phyloP scores from a whole-genome alignment of 2,888 invertebrate genomes.

The Pseudococcus longispinus region DNA sequence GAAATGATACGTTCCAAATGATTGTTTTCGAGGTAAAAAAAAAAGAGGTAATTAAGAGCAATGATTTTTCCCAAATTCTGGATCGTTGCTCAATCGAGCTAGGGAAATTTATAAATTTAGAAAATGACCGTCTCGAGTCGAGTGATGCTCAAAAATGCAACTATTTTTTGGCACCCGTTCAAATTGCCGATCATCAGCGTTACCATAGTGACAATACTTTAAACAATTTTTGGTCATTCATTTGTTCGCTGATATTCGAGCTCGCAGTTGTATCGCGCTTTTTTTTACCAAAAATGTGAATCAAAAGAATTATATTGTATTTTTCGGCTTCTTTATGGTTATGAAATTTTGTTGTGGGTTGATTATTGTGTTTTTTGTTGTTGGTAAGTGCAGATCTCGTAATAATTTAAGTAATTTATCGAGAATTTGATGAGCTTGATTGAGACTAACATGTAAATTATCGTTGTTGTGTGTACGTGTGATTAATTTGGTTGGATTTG shows the following conservation, averaged over 20 bases:
- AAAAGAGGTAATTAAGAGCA: background rate
- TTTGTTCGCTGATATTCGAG: constrained; percentile 28
- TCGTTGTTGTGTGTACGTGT: background rate
- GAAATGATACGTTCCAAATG: background rate
- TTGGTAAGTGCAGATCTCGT: constrained; percentile 6
- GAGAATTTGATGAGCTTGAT: background rate
- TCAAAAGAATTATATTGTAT: background rate
- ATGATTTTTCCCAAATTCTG: background rate
- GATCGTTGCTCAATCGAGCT: background rate
- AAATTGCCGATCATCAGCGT: constrained; percentile 42
- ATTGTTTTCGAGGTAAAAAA: background rate
- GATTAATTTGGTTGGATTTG: background rate
- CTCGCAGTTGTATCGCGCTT: background rate
- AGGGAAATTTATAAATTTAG: constrained; percentile 28
- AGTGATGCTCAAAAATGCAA: background rate
- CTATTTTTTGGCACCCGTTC: constrained; percentile 33
- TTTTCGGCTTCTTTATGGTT: background rate
- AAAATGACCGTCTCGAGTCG: background rate
- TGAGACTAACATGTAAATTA: background rate
- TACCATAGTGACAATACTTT: constrained; percentile 45
- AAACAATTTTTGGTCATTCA: constrained; percentile 50
- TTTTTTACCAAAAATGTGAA: constrained; percentile 24
- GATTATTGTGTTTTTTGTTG: background rate
- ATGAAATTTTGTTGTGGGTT: constrained; percentile 11
- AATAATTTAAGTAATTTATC: background rate